Conservation (phyloP, 1,140 invertebrate genomes). For the Sinonovacula constricta region DNA sequence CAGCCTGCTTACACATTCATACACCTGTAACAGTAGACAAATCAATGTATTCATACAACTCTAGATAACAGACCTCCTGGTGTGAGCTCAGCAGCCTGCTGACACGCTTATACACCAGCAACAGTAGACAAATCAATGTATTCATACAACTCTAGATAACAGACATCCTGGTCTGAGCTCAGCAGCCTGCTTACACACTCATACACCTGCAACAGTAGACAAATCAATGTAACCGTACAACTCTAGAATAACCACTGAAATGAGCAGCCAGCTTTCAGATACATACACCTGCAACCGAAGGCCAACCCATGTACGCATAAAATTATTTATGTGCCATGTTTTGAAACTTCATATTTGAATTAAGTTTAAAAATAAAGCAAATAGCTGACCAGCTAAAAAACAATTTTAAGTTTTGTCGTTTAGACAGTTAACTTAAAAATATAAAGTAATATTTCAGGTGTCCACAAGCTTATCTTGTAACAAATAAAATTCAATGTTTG, state of each 20-base stretch:
- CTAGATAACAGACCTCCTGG: background rate
- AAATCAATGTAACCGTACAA: too few relatives aligned
- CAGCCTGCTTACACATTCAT: conserved; percentile 85
- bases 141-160: background rate
- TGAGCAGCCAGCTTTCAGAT: too few relatives aligned
- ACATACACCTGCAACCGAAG: too few relatives aligned
- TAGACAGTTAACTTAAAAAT: background rate
- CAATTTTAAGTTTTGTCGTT: background rate
- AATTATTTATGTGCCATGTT: too few relatives aligned
- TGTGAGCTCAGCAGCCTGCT: background rate
- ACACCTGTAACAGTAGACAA: conserved; percentile 80
- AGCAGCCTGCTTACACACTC: background rate
- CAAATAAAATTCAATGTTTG: background rate
- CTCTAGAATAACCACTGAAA: too few relatives aligned
- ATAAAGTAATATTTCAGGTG: background rate
- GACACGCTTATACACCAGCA: background rate
- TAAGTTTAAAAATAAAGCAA: too few relatives aligned
- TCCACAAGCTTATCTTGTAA: background rate
- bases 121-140: background rate
- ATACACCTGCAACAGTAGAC: background rate
- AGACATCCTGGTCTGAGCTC: background rate
- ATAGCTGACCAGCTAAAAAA: too few relatives aligned
- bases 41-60: background rate
- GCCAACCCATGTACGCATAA: too few relatives aligned
- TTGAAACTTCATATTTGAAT: too few relatives aligned